Conservation (phyloP, 2,113 vertebrate species). For the Corythoichthys haematopterus region DNA sequence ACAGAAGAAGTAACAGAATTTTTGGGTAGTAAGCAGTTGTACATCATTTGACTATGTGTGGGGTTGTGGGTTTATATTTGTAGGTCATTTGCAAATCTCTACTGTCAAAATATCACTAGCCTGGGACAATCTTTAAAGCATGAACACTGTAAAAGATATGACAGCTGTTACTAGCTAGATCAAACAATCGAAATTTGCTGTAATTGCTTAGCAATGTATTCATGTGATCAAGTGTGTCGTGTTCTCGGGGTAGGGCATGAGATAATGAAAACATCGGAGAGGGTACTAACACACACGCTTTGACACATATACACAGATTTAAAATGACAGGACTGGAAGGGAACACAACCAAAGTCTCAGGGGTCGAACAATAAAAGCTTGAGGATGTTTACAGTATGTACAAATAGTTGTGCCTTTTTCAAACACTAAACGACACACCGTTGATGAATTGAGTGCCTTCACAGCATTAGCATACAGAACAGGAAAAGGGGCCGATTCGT, state of each 20-base stretch:
- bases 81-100: too few species aligned
- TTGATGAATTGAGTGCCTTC: not conserved
- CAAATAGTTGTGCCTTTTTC: conserved; percentile 18
- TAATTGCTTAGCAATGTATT: not conserved
- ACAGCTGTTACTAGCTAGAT: not conserved
- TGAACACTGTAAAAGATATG: too few species aligned
- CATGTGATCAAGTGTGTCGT: conserved; percentile 1
- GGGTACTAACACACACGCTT: conserved; percentile 1
- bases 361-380: conserved; percentile 34
- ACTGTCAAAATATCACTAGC: too few species aligned
- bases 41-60: not conserved
- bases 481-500: too few species aligned
- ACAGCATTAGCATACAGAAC: too few species aligned
- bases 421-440: conserved; percentile 4
- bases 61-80: too few species aligned
- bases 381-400: not conserved
- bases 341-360: conserved; percentile 17
- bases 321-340: conserved; percentile 17
- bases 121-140: too few species aligned
- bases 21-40: not conserved
- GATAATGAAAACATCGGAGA: not conserved
- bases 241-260: conserved; percentile 23
- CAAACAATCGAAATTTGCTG: not conserved
- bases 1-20: not conserved
- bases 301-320: conserved; percentile 5